Evolutionary conservation across 2,888 invertebrate genomes (phyloP).

Genomic region (Cryptocephalus moraei): DNA sequence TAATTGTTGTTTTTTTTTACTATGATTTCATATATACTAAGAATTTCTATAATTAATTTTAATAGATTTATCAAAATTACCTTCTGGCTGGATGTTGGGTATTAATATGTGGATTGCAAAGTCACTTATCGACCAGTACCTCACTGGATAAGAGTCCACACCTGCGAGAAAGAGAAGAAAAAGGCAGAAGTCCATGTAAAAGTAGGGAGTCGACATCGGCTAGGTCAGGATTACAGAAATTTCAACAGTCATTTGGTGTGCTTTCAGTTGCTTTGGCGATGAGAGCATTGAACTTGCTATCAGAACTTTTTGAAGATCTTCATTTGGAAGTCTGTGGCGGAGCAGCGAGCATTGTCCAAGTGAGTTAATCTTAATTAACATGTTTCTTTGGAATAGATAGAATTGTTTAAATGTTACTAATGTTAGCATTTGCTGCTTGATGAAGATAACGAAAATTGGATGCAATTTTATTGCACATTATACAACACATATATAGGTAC

Average conservation of each 20-base stretch:
- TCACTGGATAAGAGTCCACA: slow-evolving; percentile 34
- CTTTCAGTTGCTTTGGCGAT: slow-evolving; percentile 82
- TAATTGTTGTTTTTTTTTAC: background rate
- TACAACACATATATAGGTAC: no score
- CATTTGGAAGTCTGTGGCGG: slow-evolving; percentile 57
- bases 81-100: slow-evolving; percentile 83
- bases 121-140: slow-evolving; percentile 60
- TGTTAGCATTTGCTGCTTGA: no score
- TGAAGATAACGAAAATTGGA: no score
- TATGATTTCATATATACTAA: background rate
- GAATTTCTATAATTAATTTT: background rate
- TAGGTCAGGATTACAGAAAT: slow-evolving; percentile 60
- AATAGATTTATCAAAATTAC: slow-evolving; percentile 78
- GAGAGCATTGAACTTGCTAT: slow-evolving; percentile 68
- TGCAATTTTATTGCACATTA: no score
- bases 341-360: slow-evolving; percentile 26
- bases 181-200: slow-evolving; percentile 50
- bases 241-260: slow-evolving; percentile 81
- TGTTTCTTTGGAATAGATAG: background rate
- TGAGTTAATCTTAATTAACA: slow-evolving; percentile 5
- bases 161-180: slow-evolving; percentile 42
- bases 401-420: no score
- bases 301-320: slow-evolving; percentile 65
- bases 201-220: slow-evolving; percentile 44
- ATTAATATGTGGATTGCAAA: slow-evolving; percentile 76